Percentiles rank a stretch among this genome's conserved stretches.
These are phyloP conservation scores for Rachycentron canadum DNA, from an alignment of 2,797 vertebrate genomes.

Conservation along the genomic window DNA sequence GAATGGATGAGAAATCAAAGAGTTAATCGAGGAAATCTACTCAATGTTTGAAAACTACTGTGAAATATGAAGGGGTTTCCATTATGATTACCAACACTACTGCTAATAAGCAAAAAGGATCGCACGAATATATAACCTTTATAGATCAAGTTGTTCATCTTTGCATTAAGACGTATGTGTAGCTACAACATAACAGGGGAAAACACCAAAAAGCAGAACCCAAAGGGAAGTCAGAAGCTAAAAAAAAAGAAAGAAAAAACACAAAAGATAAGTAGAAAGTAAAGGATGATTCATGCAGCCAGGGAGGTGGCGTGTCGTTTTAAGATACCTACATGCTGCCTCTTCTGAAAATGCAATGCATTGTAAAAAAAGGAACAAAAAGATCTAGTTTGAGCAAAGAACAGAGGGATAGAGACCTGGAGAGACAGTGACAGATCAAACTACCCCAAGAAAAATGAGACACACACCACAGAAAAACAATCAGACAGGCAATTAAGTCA, in stretches of 20 bases:
- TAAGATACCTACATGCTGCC: constrained; percentile 86
- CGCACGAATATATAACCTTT: constrained; percentile 16
- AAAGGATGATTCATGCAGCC: constrained; percentile 80
- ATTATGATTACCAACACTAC: constrained; percentile 16
- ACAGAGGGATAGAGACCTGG: constrained; percentile 77
- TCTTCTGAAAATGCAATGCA: constrained; percentile 84
- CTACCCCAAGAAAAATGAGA: constrained; percentile 68
- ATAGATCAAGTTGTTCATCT: background rate
- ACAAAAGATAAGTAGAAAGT: constrained; percentile 51
- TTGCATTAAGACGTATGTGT: constrained; percentile 36
- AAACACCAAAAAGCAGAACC: constrained; percentile 60
- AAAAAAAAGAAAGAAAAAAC: constrained; percentile 17
- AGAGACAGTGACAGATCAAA: constrained; percentile 77
- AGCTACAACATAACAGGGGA: constrained; percentile 45
- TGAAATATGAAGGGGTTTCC: constrained; percentile 5
- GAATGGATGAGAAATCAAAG: constrained; percentile 36
- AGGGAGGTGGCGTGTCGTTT: constrained; percentile 70
- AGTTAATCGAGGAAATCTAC: constrained; percentile 38
- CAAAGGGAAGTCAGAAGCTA: constrained; percentile 35
- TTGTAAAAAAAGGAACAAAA: constrained; percentile 82
- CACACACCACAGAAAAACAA: constrained; percentile 68
- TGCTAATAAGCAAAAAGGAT: constrained; percentile 46
- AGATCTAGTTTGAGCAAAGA: constrained; percentile 84
- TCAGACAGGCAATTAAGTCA: constrained; percentile 41
- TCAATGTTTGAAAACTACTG: constrained; percentile 11